Base-by-base conservation (phyloP, 2,113 vertebrate species). In the Clarias macrocephalus region DNA sequence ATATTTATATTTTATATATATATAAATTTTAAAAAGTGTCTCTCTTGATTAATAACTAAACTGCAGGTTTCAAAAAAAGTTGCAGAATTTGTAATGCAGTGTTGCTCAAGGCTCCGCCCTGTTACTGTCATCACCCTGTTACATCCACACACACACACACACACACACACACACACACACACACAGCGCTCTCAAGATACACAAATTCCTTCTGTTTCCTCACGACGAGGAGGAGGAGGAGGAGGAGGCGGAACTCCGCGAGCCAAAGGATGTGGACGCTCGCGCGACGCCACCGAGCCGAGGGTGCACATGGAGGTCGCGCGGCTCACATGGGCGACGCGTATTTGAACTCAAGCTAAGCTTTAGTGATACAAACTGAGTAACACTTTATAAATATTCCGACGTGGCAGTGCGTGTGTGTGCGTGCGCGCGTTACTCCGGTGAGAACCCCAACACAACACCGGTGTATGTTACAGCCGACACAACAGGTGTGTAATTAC, bases 401-500 rank as follows among this genome's bases (percentile, higher is more conserved):
- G 11, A 12, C 28, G 13, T 30, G 66, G 66, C n/a, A 1, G n/a
- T 66, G 42, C 0, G 23, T 15, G 62, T 0, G 25, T 6, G n/a
- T 30, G 62, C 0, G 25, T 16, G n/a, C 30, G 63, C 0, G 15
- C 6, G 28, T 68, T 6, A 68, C n/a, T n/a, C 13, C 30, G n/a
- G n/a, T 7, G 30, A 72, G 30, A 72, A 21, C 3, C 65, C 63
- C 25, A 12, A 12, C 63, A 28, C 3, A 5, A 33, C 13, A 2
- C 15, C 18, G 13, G 66, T 70, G 18, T 70, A 30, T 5, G 6
- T 33, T 70, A 33, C 66, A 16, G 15, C n/a, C 8, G 13, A 82
- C 66, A 85, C 37, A 57, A 21, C 30, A 23, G 79, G 52, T 85
- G 59, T 77, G 82, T 37, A 62, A 87, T 89, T 76, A 77, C 68